These are phyloP conservation scores for Caenorhabditis parvicauda DNA, from an alignment of 2,888 invertebrate genomes.

Conservation along the genomic window DNA sequence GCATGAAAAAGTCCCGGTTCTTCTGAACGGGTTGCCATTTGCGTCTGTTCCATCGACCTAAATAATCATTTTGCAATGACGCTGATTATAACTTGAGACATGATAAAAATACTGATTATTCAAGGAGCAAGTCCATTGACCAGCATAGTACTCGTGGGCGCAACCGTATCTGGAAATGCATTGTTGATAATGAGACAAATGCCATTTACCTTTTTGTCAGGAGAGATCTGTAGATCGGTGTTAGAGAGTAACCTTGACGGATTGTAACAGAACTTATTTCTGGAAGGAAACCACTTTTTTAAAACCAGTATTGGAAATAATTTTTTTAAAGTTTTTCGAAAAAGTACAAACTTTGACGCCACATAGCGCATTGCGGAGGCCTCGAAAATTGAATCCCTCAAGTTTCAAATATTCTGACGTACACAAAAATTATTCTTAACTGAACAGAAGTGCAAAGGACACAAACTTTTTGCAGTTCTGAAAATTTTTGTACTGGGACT, in stretches of 20 bases:
- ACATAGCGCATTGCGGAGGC: background rate
- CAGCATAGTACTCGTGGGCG: conserved; percentile 46
- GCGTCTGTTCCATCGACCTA: conserved; percentile 47
- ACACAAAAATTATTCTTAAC: background rate
- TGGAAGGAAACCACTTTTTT: no score
- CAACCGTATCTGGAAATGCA: conserved; percentile 31
- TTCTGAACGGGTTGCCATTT: conserved; percentile 41
- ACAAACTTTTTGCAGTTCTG: no score
- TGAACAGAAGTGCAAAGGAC: no score
- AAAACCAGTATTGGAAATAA: background rate
- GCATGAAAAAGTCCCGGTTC: conserved; percentile 40
- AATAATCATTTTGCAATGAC: background rate
- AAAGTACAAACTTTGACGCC: no score
- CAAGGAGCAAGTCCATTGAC: conserved; percentile 37
- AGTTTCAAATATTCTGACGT: background rate
- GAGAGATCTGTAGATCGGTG: conserved; percentile 26
- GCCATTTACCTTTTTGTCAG: conserved; percentile 29
- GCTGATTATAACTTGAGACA: conserved; percentile 6
- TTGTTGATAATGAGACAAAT: background rate
- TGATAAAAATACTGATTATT: conserved; percentile 23
- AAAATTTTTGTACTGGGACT: no score
- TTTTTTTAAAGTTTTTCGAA: background rate
- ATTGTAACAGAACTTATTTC: conserved; percentile 37
- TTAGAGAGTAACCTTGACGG: conserved; percentile 19
- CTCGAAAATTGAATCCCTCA: background rate